phyloP scores from a whole-genome alignment of 64 coral and sea anemone species.

The Acropora yongei region DNA sequence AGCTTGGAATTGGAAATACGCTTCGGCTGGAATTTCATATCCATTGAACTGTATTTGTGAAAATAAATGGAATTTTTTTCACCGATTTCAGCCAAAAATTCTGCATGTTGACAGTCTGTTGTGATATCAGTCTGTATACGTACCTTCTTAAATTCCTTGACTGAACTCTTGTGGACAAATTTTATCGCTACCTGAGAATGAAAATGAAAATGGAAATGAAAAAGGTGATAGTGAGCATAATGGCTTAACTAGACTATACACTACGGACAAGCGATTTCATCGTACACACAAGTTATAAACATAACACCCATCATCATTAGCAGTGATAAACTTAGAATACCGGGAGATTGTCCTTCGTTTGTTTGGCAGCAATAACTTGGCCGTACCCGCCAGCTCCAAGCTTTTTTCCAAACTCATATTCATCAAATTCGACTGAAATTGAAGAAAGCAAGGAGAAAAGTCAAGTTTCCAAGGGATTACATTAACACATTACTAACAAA shows the following conservation, averaged over 20 bases:
- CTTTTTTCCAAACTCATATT: background rate
- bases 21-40: conserved; percentile 2
- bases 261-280: too few relatives aligned
- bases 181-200: conserved; percentile 21
- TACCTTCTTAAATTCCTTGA: conserved; percentile 22
- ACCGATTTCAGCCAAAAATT: too few relatives aligned
- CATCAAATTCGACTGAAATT: background rate
- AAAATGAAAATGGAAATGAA: background rate
- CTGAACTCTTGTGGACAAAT: conserved; percentile 22
- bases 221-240: background rate
- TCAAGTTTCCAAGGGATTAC: too few relatives aligned
- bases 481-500: too few relatives aligned
- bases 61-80: too few relatives aligned
- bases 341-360: background rate
- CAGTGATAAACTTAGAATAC: too few relatives aligned
- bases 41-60: background rate
- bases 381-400: background rate
- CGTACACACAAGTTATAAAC: too few relatives aligned
- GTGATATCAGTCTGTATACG: too few relatives aligned
- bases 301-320: too few relatives aligned
- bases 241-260: too few relatives aligned
- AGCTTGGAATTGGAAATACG: background rate
- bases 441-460: too few relatives aligned
- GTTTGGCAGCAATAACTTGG: conserved; percentile 1
- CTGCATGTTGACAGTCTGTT: too few relatives aligned